phyloP scores from a whole-genome alignment of 1,140 invertebrate genomes.

The Drosophila punjabiensis region DNA sequence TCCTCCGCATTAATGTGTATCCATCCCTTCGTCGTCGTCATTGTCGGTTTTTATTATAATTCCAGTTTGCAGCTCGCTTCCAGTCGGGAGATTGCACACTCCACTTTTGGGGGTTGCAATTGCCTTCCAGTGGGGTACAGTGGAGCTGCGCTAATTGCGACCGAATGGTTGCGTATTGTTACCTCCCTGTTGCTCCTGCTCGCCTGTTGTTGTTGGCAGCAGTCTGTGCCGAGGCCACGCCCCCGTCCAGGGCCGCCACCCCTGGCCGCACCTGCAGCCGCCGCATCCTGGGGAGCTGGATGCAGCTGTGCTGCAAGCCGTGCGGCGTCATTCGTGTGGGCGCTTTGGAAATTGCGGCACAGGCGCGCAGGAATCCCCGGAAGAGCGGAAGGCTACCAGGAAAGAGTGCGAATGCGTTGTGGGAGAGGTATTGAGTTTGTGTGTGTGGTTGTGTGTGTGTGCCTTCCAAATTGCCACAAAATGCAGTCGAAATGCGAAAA shows the following conservation, averaged over 20 bases:
- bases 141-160: constrained; percentile 7
- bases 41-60: constrained; percentile 11
- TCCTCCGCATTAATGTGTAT: constrained; percentile 59
- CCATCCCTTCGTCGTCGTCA: constrained; percentile 9
- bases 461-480: constrained; percentile 48
- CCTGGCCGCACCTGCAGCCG: constrained; percentile 23
- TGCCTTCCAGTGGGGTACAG: constrained; percentile 33
- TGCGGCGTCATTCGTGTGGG: constrained; percentile 68
- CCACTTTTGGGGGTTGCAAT: constrained; percentile 59
- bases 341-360: constrained; percentile 62
- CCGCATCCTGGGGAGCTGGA: constrained; percentile 36
- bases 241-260: constrained; percentile 9
- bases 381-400: neutral
- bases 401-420: neutral
- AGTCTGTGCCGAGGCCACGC: constrained; percentile 46
- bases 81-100: constrained; percentile 41
- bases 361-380: constrained; percentile 62
- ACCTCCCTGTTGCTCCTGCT: constrained; percentile 41
- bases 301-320: constrained; percentile 67
- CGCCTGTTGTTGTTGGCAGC: constrained; percentile 63
- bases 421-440: neutral
- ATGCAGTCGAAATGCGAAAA: neutral
- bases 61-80: constrained; percentile 65
- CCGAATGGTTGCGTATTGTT: neutral
- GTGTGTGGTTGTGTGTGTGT: neutral